phyloP scores from a whole-genome alignment of 2,113 vertebrate genomes.

The Dromas ardeola region DNA sequence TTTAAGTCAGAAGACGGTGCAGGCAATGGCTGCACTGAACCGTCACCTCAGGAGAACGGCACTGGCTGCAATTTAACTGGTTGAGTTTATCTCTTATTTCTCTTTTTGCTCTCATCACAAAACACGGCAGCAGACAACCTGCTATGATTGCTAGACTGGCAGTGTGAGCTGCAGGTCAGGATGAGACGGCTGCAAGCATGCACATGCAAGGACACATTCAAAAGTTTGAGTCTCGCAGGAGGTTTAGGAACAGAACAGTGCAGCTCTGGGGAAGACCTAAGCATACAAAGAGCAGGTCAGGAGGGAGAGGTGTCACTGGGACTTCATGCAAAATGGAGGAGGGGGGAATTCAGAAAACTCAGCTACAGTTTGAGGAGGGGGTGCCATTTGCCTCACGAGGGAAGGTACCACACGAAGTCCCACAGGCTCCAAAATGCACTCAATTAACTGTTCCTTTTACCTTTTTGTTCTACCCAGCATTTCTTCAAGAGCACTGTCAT shows the following conservation, averaged over 20 bases:
- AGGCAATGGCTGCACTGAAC: neutral
- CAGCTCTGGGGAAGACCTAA: neutral
- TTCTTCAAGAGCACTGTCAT: conserved; percentile 70
- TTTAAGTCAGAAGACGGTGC: neutral
- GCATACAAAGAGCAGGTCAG: neutral
- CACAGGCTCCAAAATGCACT: conserved; percentile 20
- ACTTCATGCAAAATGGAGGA: conserved; percentile 19
- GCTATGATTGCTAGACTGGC: neutral
- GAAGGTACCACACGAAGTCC: neutral
- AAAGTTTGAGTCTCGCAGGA: fast-evolving
- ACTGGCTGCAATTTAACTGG: neutral
- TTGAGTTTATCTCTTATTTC: neutral
- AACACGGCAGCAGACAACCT: neutral
- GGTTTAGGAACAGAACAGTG: neutral
- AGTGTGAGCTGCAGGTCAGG: neutral
- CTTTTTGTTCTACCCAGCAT: conserved; percentile 67
- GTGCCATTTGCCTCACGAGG: neutral
- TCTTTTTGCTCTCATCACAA: neutral
- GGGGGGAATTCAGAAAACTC: neutral
- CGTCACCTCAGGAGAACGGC: neutral
- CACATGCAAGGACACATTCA: neutral
- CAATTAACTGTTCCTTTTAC: conserved; percentile 60
- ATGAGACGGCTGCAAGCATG: fast-evolving
- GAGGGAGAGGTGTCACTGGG: neutral
- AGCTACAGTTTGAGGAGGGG: neutral